These are phyloP conservation scores for Heterotis niloticus DNA, from an alignment of 2,113 vertebrate species.

Conservation along the genomic window DNA sequence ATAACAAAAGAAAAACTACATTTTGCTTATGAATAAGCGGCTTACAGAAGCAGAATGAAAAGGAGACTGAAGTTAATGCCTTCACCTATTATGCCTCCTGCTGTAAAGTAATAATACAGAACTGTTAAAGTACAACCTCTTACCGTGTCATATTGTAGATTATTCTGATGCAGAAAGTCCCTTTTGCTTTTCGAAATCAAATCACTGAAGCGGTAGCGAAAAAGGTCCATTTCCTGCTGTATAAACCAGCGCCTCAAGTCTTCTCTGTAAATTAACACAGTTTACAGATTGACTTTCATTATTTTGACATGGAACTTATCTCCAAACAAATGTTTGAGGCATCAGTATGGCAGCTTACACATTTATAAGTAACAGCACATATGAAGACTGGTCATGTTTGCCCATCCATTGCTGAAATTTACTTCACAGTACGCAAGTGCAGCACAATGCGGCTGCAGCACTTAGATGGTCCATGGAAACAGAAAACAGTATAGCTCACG, in stretches of 20 bases:
- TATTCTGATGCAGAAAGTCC: slow-evolving; percentile 76
- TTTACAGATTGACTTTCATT: not conserved
- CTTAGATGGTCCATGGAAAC: not conserved
- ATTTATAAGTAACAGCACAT: no score
- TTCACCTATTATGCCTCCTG: no score
- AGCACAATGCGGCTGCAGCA: not conserved
- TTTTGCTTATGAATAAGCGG: no score
- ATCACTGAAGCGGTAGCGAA: slow-evolving; percentile 79
- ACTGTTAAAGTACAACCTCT: slow-evolving; percentile 40
- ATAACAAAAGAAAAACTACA: no score
- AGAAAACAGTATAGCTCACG: slow-evolving; percentile 68
- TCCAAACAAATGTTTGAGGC: not conserved
- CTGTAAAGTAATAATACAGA: not conserved
- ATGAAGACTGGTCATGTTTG: no score
- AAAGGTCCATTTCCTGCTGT: slow-evolving; percentile 95
- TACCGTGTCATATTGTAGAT: slow-evolving; percentile 82
- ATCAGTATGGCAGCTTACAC: no score
- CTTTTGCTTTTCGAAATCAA: slow-evolving; percentile 61
- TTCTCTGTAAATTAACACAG: slow-evolving; percentile 66
- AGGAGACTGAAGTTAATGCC: no score
- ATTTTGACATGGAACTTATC: not conserved
- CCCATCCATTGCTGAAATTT: no score
- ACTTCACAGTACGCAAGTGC: no score
- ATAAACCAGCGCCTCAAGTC: slow-evolving; percentile 97
- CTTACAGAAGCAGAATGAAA: no score